Conservation (phyloP, 2,888 invertebrate genomes). For the Panorpa germanica region DNA sequence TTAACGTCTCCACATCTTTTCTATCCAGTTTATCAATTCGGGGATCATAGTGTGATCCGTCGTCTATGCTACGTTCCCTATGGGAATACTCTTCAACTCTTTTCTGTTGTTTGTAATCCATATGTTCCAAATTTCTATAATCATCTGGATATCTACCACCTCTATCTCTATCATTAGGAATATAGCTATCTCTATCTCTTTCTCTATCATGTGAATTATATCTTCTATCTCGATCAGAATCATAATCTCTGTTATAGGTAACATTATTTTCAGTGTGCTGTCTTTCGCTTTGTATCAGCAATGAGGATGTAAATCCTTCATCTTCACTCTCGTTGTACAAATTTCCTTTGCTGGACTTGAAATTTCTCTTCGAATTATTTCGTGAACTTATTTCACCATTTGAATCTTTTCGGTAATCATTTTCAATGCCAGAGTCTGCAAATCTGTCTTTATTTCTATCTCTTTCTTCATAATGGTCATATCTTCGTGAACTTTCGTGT, state of each 20-base stretch:
- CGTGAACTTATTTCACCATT: conserved; percentile 30
- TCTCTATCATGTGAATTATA: too few species aligned
- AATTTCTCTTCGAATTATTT: conserved; percentile 15
- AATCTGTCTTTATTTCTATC: conserved; percentile 34
- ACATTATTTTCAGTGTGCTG: conserved; percentile 49
- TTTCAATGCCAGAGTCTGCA: conserved; percentile 65
- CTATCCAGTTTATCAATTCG: conserved; percentile 32
- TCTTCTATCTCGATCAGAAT: conserved; percentile 3
- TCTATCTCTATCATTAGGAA: conserved; percentile 11
- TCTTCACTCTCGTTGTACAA: conserved; percentile 42
- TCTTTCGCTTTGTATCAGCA: conserved; percentile 53
- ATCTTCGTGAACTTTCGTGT: conserved; percentile 20
- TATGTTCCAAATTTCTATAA: conserved; percentile 28
- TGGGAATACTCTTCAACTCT: conserved; percentile 31
- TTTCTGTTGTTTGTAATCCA: conserved; percentile 24
- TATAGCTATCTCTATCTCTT: conserved; percentile 16
- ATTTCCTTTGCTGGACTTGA: conserved; percentile 14
- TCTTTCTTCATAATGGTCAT: conserved; percentile 25
- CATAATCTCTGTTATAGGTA: conserved; percentile 14
- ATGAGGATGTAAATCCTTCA: conserved; percentile 46
- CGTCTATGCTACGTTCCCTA: conserved; percentile 40
- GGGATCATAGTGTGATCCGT: conserved; percentile 45
- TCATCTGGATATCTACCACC: conserved; percentile 28
- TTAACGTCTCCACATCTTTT: conserved; percentile 20
- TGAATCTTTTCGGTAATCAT: conserved; percentile 58